phyloP scores from a whole-genome alignment of 1,140 invertebrate genomes.

The Gryon sp. region DNA sequence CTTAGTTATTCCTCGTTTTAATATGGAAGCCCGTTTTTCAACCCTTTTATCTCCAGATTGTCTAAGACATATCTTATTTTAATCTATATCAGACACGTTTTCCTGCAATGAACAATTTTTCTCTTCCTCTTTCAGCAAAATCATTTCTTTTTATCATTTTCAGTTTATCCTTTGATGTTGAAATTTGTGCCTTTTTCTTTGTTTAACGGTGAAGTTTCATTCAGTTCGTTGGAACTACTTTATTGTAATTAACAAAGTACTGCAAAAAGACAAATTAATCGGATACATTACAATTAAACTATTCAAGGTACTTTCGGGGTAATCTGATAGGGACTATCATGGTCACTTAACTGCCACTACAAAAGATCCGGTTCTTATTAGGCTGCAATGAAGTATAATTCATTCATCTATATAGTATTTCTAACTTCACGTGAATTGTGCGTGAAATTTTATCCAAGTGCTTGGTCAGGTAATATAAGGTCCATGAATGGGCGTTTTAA shows the following conservation, averaged over 20 bases:
- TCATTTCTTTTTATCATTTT: constrained; percentile 3
- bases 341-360: constrained; percentile 17
- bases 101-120: neutral
- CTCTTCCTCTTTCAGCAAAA: neutral
- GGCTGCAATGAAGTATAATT: constrained; percentile 21
- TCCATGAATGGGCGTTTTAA: neutral
- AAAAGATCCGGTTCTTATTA: constrained; percentile 45
- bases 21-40: constrained; percentile 29
- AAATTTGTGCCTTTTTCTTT: no score
- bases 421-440: constrained; percentile 31
- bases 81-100: constrained; percentile 26
- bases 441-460: constrained; percentile 37
- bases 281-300: constrained; percentile 33
- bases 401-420: constrained; percentile 37
- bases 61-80: constrained; percentile 52
- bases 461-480: constrained; percentile 22
- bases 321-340: constrained; percentile 25
- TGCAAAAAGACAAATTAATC: constrained; percentile 15
- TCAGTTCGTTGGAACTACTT: no score
- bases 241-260: neutral
- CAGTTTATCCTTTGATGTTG: neutral
- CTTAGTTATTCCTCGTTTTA: constrained; percentile 57
- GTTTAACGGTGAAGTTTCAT: no score
- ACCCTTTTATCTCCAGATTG: constrained; percentile 51
- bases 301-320: constrained; percentile 18